Base-by-base conservation (phyloP, 2,113 vertebrate genomes). In the Archocentrus centrarchus region DNA sequence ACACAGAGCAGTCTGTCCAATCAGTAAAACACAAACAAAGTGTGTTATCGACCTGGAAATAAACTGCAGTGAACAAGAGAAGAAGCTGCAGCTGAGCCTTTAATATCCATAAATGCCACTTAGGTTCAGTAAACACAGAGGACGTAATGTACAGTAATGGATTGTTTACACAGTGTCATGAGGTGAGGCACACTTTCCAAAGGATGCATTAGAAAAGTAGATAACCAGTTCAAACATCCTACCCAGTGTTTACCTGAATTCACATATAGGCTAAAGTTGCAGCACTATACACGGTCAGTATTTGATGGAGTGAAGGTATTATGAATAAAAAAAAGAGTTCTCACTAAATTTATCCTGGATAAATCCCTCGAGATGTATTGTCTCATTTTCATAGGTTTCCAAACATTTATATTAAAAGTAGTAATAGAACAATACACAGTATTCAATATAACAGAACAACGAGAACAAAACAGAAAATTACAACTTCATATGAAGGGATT, bases 11-110 rank as follows among this genome's bases (percentile, higher is more conserved):
- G 13, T 78, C 60, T 0, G 78, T 80, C 73, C 75, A 79, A 5
- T 84, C 47, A 55, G 24, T 6, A 11, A 68, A 30, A 82, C 77
- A 68, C 80, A 86, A 59, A 82, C 85, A 81, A 37, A 32, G 47
- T 4, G 47, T 59, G 55, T 9, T 14, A 20, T 27, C 2, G 20
- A 73, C 50, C 30, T 2, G n/a, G 11, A 57, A 66, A 76, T n/a
- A 57, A 82, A 76, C 7, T 1, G 44, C 20, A n/a, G 44, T 27
- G n/a, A n/a, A 62, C 44, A 17, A 24, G 62, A 70, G 39, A 3
- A 24, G 30, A 20, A 4, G 9, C 39, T 73, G 30, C 32, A 57
- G 6, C 7, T 32, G 17, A 76, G 59, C 22, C 15, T 75, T 24
- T 50, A 15, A 73, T 39, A 44, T 66, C 27, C 59, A n/a, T 2